phyloP scores from a whole-genome alignment of 1,140 invertebrate species.

The Coelopa frigida region DNA sequence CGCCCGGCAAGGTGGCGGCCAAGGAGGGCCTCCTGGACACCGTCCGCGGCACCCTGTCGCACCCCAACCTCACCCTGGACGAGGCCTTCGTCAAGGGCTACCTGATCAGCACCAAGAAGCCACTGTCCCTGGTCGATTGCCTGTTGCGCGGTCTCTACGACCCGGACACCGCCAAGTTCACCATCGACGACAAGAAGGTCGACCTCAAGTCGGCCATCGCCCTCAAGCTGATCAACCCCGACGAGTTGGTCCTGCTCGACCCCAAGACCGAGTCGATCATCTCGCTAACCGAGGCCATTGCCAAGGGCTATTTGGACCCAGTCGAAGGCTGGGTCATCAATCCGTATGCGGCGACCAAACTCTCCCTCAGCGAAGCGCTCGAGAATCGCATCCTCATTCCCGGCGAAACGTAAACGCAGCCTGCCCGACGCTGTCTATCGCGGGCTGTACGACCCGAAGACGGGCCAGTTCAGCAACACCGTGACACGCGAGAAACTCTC shows the following conservation, averaged over 20 bases:
- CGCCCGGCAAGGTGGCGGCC: conserved; percentile 63
- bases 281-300: conserved; percentile 73
- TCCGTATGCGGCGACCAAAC: conserved; percentile 62
- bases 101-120: conserved; percentile 65
- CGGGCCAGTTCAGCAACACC: conserved; percentile 55
- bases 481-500: conserved; percentile 64
- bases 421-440: conserved; percentile 79
- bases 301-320: conserved; percentile 71
- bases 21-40: conserved; percentile 62
- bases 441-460: conserved; percentile 60
- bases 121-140: conserved; percentile 77
- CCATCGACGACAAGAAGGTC: conserved; percentile 62
- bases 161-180: conserved; percentile 64
- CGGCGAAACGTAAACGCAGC: conserved; percentile 72
- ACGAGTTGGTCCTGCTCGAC: conserved; percentile 74
- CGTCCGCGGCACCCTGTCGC: conserved; percentile 58
- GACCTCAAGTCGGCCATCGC: conserved; percentile 75
- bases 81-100: conserved; percentile 71
- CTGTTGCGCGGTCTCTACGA: conserved; percentile 77
- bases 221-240: conserved; percentile 64
- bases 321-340: conserved; percentile 70
- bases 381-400: conserved; percentile 73
- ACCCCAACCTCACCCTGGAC: conserved; percentile 65
- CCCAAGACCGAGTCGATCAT: conserved; percentile 69
- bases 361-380: conserved; percentile 71